Evolutionary conservation across 2,888 invertebrate species (phyloP), one percentile per base, ranked within the genome.

Genomic region (Meteorus cinctellus): DNA sequence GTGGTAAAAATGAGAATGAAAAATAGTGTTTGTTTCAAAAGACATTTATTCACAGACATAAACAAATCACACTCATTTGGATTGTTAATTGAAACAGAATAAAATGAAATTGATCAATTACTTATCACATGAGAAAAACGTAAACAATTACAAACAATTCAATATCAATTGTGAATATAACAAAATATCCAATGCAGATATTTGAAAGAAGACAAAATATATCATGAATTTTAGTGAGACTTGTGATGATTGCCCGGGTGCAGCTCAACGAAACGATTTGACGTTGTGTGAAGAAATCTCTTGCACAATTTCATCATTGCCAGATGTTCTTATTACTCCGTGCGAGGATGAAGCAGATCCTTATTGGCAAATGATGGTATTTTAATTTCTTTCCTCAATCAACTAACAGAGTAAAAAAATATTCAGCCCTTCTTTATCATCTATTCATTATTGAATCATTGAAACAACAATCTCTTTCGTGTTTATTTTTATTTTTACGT

Each of bases 351-450:
- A 80, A 81, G 86, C 86, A 74, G 85, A 87, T 79, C 86, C 86
- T 45, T 87, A 86, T 80, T 86, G 86, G 86, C 84, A 83, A 80
- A 82, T 84, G 71, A 84, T 84, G 84, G 87, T 87, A 86, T 70
- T 55, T 70, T 34, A 51, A 51, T 63, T 51, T 69, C 10, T 10
- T 66, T 65, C 14, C 5, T 36, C 45, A 27, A 14, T 72, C 14
- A 19, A 19, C 41, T 12, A 8, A 41, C 41, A 0, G 4, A 34
- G 8, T 1, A 41, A 41, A 41, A 12, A 12, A 41, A 41, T 12
- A 41, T 8, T 10, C 8, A 41, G 12, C 12, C 12, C 12, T 41
- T 8, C 8, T 12, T 12, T 12, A 8, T 2, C 8, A 2, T 8
- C 12, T 41, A 12, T 41, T 41, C 41, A 5, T 8, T 41, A 41